Evolutionary conservation across 1,140 invertebrate genomes (phyloP).

Genomic region (Pachyrhynchus sulphureomaculatus): DNA sequence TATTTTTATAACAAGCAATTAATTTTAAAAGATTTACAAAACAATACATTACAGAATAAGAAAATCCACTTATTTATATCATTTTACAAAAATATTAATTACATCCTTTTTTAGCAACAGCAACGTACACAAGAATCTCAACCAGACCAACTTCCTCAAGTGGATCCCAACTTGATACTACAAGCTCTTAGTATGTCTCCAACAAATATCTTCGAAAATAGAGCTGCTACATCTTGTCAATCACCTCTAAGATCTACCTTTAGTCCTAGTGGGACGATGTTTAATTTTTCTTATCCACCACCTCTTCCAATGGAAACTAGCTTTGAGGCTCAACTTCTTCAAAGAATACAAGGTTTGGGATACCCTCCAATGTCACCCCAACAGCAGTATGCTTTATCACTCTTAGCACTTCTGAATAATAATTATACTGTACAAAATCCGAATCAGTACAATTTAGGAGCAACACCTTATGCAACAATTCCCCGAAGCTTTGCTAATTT

Average conservation of each 20-base stretch:
- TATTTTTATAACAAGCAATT: no score
- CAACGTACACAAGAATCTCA: constrained; percentile 4
- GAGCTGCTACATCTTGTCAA: constrained; percentile 41
- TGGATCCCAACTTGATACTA: constrained; percentile 40
- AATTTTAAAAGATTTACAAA: no score
- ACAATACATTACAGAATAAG: no score
- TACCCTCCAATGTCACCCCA: constrained; percentile 34
- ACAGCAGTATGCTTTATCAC: constrained; percentile 36
- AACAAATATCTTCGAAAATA: constrained; percentile 45
- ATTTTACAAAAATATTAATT: not conserved
- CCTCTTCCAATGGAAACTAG: constrained; percentile 32
- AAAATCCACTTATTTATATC: not conserved
- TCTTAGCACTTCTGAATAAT: constrained; percentile 42
- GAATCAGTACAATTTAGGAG: not conserved
- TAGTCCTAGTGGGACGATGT: constrained; percentile 38
- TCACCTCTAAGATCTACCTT: constrained; percentile 41
- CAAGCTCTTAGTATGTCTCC: constrained; percentile 43
- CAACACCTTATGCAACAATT: constrained; percentile 39
- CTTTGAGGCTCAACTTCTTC: constrained; percentile 43
- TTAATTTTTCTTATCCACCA: constrained; percentile 42
- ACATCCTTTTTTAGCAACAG: constrained; percentile 16
- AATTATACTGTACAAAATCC: constrained; percentile 45
- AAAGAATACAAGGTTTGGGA: constrained; percentile 43
- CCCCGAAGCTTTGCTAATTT: constrained; percentile 32
- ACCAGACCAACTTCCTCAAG: constrained; percentile 9